Percentiles rank a stretch among this genome's conserved stretches.
phyloP scores from a whole-genome alignment of 2,797 vertebrate species.

The Orientallactaga sibirica region DNA sequence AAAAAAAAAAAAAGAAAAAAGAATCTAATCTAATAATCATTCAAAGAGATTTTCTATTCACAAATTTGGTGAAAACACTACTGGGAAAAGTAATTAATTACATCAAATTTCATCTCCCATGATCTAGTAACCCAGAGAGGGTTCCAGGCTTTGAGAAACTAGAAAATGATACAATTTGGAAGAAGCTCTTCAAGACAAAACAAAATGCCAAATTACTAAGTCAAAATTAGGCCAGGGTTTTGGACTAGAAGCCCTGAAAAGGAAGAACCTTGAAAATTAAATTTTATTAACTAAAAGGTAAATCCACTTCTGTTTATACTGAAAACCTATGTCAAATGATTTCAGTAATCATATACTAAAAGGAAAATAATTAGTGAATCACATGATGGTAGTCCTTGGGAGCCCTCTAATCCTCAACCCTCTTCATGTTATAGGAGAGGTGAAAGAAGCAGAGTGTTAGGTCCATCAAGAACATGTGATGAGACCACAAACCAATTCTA shows the following conservation, averaged over 20 bases:
- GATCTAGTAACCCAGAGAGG: slow-evolving; percentile 30
- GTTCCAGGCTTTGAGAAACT: slow-evolving; percentile 11
- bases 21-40: not conserved
- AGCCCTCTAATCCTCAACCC: slow-evolving; percentile 31
- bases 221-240: slow-evolving; percentile 18
- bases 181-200: slow-evolving; percentile 34
- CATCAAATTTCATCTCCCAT: slow-evolving; percentile 5
- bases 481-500: slow-evolving; percentile 10
- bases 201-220: slow-evolving; percentile 30
- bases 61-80: slow-evolving; percentile 33
- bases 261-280: slow-evolving; percentile 33
- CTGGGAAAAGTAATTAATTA: slow-evolving; percentile 34
- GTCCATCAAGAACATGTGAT: not conserved
- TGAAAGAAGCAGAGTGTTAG: slow-evolving; percentile 33
- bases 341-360: not conserved
- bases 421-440: not conserved
- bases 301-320: not conserved
- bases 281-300: not conserved
- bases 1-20: slow-evolving; percentile 5
- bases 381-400: not conserved
- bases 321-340: slow-evolving; percentile 31
- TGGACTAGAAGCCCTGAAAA: not conserved
- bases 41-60: slow-evolving; percentile 25
- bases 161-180: slow-evolving; percentile 39
- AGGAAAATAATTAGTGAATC: slow-evolving; percentile 32